Evolutionary conservation across 2,888 invertebrate species (phyloP), one percentile per base, ranked within the genome.

Genomic region (Folsomia candida): DNA sequence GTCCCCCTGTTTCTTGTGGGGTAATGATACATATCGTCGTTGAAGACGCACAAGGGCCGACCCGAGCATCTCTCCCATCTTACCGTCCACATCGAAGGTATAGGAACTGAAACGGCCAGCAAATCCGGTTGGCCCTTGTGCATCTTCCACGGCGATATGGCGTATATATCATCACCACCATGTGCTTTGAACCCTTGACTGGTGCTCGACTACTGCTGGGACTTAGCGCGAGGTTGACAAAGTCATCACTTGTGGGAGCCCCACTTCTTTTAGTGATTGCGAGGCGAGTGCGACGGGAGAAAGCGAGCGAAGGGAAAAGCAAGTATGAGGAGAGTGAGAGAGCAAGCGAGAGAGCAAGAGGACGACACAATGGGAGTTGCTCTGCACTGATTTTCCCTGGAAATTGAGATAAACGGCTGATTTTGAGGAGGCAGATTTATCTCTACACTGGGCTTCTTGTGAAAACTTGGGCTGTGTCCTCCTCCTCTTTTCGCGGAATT

Each of bases 371-470:
- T 67, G 73, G 76, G 70, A 76, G 73, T 72, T 73, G 67, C 67
- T 72, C 68, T 68, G 70, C 76, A 72, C 76, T 76, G 76, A 76
- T 76, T 76, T 76, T 72, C 73, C 64, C 71, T 71, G 74, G 68
- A 76, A 76, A 76, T 76, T 74, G 74, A 76, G 76, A 76, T 76
- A 76, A 76, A 76, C 76, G 74, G 71, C 70, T 68, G 76, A 76
- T 76, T 76, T 76, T 74, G 72, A 72, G 74, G 72, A 74, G 74
- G 70, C 72, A 72, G 72, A 72, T 74, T 75, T 72, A 72, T 72
- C 72, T 68, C 67, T 68, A 3, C 2, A 28, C 62, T 29, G n/a
- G 29, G 29, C 18, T 62, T 22, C 28, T 29, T 28, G 28, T 62
- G 29, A 29, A 62, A 62, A 62, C 62, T 62, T 62, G 26, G 2